A percentile compares a stretch with the other conserved stretches of the same genome.
These are phyloP conservation scores for Goniozus legneri DNA, from an alignment of 1,140 invertebrate species.

Conservation along the genomic window DNA sequence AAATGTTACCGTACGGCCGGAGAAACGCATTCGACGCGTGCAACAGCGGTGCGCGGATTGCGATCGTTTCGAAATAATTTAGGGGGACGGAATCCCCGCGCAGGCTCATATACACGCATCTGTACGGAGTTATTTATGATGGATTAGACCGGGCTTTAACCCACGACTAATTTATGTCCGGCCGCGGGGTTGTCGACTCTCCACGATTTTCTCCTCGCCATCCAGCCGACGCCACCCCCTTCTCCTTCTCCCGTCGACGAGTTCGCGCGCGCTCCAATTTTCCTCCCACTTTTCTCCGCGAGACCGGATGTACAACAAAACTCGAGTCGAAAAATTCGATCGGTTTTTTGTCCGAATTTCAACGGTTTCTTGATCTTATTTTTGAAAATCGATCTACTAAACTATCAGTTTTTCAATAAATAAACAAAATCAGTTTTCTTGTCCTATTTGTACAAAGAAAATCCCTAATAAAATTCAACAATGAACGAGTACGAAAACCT, in stretches of 20 bases:
- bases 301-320: too few species aligned
- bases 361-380: too few species aligned
- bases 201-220: conserved; percentile 22
- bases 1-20: too few species aligned
- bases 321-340: too few species aligned
- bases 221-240: not conserved
- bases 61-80: conserved; percentile 52
- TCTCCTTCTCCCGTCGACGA: not conserved
- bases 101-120: conserved; percentile 35
- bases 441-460: too few species aligned
- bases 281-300: too few species aligned
- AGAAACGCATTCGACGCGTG: not conserved
- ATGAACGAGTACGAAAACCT: too few species aligned
- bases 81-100: conserved; percentile 42
- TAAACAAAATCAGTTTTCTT: too few species aligned
- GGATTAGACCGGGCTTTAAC: conserved; percentile 48
- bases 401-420: too few species aligned
- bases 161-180: conserved; percentile 47
- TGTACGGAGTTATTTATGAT: conserved; percentile 51
- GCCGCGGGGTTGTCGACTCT: conserved; percentile 35
- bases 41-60: conserved; percentile 23
- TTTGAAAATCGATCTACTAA: too few species aligned
- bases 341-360: too few species aligned
- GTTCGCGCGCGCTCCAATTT: not conserved
- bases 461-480: too few species aligned